Evolutionary conservation across 2,888 invertebrate genomes (phyloP), one percentile per base, ranked within the genome.

Genomic region (Lepidocyrtoides sp.): DNA sequence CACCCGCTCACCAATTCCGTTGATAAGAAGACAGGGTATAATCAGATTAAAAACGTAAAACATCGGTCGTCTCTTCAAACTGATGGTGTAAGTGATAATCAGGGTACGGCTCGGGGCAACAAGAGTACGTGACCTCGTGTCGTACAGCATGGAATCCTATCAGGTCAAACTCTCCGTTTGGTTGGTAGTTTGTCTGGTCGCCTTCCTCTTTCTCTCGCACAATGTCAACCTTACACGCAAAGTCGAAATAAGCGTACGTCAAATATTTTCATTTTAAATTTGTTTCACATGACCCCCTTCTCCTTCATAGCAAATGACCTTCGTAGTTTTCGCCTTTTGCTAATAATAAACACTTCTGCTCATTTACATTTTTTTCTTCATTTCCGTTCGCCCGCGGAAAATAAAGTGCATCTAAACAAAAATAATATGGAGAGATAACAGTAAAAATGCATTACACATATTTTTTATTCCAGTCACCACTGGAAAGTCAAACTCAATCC

Each of bases 121-220:
- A 89, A 1, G 97, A 97, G 95, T 98, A 98, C 95, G 96, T 96
- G 95, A 97, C 96, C 90, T 97, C 96, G 95, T 97, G 97, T 93
- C 97, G 96, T 92, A 96, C 96, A 0, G 97, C 97, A 0, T 12
- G n/a, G 17, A 93, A 63, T 95, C 97, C 97, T 92, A 97, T 96
- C 93, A 98, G 95, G 95, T 98, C 97, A 95, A 98, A 98, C 95
- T 98, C 98, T 0, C 98, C 98, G 95, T 98, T 98, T n/a, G 97
- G 97, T 95, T 98, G 98, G 95, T 98, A 98, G 96, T 98, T 98
- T 93, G 97, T 97, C 79, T 97, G 96, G 95, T 98, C 98, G 0
- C 98, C 98, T 94, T 97, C 97, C 94, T 97, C 97, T 82, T 97
- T 97, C 94, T 97, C 97, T 94, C 97, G 96, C 93, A 97, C 96